These are phyloP conservation scores for Caenorhabditis japonica DNA, from an alignment of 2,888 invertebrate species.

Conservation along the genomic window DNA sequence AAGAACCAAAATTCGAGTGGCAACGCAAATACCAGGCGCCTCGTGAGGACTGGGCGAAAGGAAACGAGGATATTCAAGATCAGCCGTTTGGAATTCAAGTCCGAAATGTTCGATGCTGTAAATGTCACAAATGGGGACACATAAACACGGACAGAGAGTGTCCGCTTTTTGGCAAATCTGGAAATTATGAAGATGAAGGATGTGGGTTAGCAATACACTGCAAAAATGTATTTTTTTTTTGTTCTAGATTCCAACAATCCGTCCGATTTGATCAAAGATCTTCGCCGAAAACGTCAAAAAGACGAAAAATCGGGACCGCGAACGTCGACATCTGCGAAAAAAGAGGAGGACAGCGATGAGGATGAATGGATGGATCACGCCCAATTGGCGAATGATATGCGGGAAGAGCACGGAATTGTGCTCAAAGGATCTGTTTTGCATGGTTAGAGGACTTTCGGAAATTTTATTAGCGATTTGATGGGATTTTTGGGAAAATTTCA, in stretches of 20 bases:
- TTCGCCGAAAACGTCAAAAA: constrained; percentile 52
- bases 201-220: constrained; percentile 62
- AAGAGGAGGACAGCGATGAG: constrained; percentile 49
- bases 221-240: not conserved
- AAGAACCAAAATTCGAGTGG: constrained; percentile 99
- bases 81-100: constrained; percentile 82
- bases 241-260: constrained; percentile 75
- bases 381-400: constrained; percentile 72
- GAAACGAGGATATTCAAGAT: constrained; percentile 95
- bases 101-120: constrained; percentile 95
- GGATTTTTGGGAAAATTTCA: too few species aligned
- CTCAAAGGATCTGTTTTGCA: constrained; percentile 56
- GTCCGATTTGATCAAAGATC: constrained; percentile 72
- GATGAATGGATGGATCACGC: constrained; percentile 67
- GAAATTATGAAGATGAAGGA: constrained; percentile 76
- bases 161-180: constrained; percentile 84
- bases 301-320: constrained; percentile 23
- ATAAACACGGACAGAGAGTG: constrained; percentile 97
- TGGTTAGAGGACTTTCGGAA: too few species aligned
- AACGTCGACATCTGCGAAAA: constrained; percentile 17
- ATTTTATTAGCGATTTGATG: too few species aligned
- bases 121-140: constrained; percentile 99
- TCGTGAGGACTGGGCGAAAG: constrained; percentile 95
- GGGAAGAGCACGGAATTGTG: constrained; percentile 75
- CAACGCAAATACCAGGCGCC: constrained; percentile 99